These are phyloP conservation scores for Laothoe populi DNA, from an alignment of 2,888 invertebrate genomes.

Conservation along the genomic window DNA sequence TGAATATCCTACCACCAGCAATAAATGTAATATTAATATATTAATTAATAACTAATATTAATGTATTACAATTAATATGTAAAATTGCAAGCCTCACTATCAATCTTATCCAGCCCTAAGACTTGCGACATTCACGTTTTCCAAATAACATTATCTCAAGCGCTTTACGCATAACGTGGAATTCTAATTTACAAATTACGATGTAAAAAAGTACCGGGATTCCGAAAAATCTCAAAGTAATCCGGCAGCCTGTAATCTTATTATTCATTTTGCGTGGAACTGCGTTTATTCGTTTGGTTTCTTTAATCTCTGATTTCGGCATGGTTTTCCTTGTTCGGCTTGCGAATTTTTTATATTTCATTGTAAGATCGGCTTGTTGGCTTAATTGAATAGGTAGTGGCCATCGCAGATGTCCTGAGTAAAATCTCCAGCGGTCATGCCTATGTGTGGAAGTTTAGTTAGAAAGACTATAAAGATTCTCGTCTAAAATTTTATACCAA, in stretches of 20 bases:
- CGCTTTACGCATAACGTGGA: not conserved
- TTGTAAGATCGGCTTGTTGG: not conserved
- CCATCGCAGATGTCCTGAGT: too few relatives aligned
- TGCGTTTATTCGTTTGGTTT: not conserved
- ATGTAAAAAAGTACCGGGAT: not conserved
- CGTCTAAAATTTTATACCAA: too few relatives aligned
- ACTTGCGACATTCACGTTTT: not conserved
- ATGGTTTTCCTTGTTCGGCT: not conserved
- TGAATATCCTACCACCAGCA: too few relatives aligned
- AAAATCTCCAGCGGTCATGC: too few relatives aligned
- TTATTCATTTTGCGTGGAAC: not conserved
- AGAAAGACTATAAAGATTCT: too few relatives aligned
- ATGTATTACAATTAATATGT: too few relatives aligned
- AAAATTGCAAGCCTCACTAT: not conserved
- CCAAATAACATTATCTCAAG: not conserved
- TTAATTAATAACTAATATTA: too few relatives aligned
- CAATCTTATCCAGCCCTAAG: not conserved
- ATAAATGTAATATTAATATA: too few relatives aligned
- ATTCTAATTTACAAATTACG: constrained; percentile 10
- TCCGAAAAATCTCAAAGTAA: not conserved
- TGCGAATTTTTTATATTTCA: not conserved
- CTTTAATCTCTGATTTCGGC: not conserved
- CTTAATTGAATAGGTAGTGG: too few relatives aligned
- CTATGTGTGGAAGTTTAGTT: too few relatives aligned
- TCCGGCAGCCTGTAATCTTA: not conserved